Base-by-base conservation (phyloP, 2,113 vertebrate genomes). In the Halichoeres trimaculatus region DNA sequence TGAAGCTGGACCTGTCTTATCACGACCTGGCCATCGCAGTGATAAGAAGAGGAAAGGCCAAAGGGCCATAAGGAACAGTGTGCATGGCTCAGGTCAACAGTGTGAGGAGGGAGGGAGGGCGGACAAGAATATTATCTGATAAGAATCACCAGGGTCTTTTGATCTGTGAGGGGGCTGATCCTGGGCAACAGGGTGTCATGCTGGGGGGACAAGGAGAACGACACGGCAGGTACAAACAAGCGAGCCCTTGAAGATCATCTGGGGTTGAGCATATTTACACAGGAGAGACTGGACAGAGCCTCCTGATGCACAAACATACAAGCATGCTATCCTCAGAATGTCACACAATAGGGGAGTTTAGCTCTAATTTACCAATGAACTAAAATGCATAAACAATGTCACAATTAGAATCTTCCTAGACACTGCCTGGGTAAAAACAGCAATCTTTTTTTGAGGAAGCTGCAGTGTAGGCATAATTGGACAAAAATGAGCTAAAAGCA, bases 141-240 rank as follows among this genome's bases (percentile, higher is more conserved):
- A 93, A 93, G 87, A 78, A 92, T 92, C 89, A 87, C 86, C 66
- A 1, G 76, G 75, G 77, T 76, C 83, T 94, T 95, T 95, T 95
- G 94, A 95, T 94, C 88, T 91, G 57, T 14, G 26, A 82, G 73
- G 52, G 52, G 88, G 71, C 90, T 90, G 93, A 92, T 94, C 83
- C 90, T 88, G 84, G 78, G 84, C 88, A 91, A 94, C 89, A 89
- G 90, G 88, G 92, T 89, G 88, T 92, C 92, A 89, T 92, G 92
- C 92, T 91, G 93, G 85, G 92, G 30, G 70, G 89, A 93, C 92
- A 86, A 93, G 91, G 80, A 78, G 78, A 90, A 86, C 77, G 61
- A 93, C 92, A 90, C 76, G 81, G 81, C 93, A 92, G 91, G 93
- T 93, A 94, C 93, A 94, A 94, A 93, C 93, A 94, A 92, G 93